Percentiles rank a stretch among this genome's conserved stretches.
These are phyloP conservation scores for Trisateles emortualis DNA, from an alignment of 2,888 invertebrate species.

Conservation along the genomic window DNA sequence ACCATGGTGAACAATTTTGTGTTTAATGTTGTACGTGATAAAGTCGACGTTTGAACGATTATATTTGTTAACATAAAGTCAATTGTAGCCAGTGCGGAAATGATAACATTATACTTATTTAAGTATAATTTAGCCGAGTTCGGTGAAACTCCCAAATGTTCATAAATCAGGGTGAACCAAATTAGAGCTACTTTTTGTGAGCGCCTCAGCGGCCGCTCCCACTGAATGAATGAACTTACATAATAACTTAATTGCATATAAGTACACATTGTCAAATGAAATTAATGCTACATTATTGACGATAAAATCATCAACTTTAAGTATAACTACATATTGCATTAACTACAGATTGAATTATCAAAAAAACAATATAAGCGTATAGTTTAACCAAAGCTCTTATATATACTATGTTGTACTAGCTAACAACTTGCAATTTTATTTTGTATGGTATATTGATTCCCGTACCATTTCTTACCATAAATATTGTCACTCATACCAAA, in stretches of 20 bases:
- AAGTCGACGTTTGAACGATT: not conserved
- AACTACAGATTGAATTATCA: too few species aligned
- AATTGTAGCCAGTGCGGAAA: slow-evolving; percentile 10
- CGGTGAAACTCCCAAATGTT: slow-evolving; percentile 11
- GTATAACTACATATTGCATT: too few species aligned
- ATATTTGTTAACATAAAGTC: slow-evolving; percentile 1
- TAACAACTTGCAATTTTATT: too few species aligned
- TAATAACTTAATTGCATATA: not conserved
- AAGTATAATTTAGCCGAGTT: slow-evolving; percentile 13
- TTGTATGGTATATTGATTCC: too few species aligned
- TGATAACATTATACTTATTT: slow-evolving; percentile 19
- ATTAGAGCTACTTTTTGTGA: slow-evolving; percentile 2
- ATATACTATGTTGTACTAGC: too few species aligned
- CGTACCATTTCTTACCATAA: too few species aligned
- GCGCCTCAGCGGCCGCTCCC: not conserved
- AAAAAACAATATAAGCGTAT: too few species aligned
- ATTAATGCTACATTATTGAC: too few species aligned
- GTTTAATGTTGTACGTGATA: not conserved
- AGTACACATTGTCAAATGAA: too few species aligned
- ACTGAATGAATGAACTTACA: not conserved
- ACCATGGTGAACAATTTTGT: not conserved
- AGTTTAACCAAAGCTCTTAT: too few species aligned
- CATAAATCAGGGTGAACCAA: slow-evolving; percentile 14
- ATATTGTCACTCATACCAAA: too few species aligned
- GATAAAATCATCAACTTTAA: too few species aligned